Evolutionary conservation across 2,888 invertebrate species (phyloP).

Genomic region (Adelphocoris suturalis): DNA sequence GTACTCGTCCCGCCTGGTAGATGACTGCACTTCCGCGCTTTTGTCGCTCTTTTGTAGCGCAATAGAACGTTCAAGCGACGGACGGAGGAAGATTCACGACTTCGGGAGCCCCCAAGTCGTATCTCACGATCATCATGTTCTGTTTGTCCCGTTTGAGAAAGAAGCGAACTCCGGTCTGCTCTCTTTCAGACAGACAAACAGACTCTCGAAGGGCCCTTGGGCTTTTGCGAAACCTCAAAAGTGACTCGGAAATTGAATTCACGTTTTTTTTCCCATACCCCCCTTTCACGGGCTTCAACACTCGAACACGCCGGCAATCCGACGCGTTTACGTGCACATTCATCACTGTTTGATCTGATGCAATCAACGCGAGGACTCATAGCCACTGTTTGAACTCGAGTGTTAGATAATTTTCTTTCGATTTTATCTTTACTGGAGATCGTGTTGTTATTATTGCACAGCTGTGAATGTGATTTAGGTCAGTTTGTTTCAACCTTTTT

Average conservation of each 20-base stretch:
- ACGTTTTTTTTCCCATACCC: not conserved
- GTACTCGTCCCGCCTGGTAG: not conserved
- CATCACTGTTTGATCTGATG: not conserved
- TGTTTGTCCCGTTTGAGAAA: not conserved
- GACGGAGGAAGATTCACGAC: conserved; percentile 49
- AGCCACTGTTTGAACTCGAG: not conserved
- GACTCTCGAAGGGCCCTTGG: not conserved
- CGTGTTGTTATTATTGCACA: too few relatives aligned
- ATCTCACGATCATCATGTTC: conserved; percentile 49
- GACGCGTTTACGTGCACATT: conserved; percentile 2
- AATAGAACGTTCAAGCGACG: not conserved
- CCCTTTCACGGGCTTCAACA: not conserved
- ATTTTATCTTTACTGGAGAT: not conserved
- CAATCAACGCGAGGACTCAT: conserved; percentile 14
- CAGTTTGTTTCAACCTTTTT: too few relatives aligned
- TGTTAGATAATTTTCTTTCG: conserved; percentile 6
- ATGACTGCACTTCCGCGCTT: conserved; percentile 40
- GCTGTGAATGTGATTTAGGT: too few relatives aligned
- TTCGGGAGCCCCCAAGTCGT: conserved; percentile 29
- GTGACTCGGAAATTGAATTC: conserved; percentile 42
- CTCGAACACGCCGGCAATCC: not conserved
- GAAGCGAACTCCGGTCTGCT: not conserved
- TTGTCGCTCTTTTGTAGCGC: conserved; percentile 34
- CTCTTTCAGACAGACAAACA: conserved; percentile 5
- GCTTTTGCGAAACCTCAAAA: conserved; percentile 3